phyloP scores from a whole-genome alignment of 1,140 invertebrate species.

The Melanaphis sacchari region DNA sequence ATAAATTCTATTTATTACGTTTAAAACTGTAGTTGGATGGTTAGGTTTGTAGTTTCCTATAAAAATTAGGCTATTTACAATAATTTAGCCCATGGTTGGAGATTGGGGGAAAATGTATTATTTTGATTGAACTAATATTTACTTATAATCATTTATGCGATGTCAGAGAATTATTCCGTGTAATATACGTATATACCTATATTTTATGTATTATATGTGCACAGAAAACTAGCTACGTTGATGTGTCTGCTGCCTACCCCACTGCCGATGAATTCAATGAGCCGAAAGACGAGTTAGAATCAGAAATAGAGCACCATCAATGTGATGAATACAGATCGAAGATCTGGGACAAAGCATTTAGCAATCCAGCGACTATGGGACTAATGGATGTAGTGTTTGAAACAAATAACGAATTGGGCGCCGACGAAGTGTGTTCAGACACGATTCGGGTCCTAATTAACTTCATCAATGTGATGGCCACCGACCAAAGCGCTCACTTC shows the following conservation, averaged over 20 bases:
- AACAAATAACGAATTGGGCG: neutral
- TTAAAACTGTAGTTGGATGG: no score
- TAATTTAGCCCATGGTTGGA: no score
- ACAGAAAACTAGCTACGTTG: neutral
- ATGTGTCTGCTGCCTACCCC: accelerated
- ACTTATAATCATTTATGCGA: neutral
- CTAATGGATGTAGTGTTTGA: neutral
- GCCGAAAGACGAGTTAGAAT: neutral
- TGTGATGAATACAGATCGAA: neutral
- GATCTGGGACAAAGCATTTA: neutral
- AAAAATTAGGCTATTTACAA: no score
- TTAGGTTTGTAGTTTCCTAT: no score
- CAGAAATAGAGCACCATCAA: neutral
- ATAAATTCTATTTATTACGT: no score
- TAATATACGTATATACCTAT: neutral
- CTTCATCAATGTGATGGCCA: neutral
- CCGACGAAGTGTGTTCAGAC: neutral
- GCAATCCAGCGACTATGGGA: neutral
- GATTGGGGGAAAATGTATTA: neutral
- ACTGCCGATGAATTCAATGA: no score
- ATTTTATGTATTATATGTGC: neutral
- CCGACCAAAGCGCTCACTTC: neutral
- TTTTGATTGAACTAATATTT: neutral
- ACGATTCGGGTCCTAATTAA: neutral
- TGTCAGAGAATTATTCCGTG: neutral